These are phyloP conservation scores for Ariopsis seemanni DNA, from an alignment of 2,113 vertebrate species.

Conservation along the genomic window DNA sequence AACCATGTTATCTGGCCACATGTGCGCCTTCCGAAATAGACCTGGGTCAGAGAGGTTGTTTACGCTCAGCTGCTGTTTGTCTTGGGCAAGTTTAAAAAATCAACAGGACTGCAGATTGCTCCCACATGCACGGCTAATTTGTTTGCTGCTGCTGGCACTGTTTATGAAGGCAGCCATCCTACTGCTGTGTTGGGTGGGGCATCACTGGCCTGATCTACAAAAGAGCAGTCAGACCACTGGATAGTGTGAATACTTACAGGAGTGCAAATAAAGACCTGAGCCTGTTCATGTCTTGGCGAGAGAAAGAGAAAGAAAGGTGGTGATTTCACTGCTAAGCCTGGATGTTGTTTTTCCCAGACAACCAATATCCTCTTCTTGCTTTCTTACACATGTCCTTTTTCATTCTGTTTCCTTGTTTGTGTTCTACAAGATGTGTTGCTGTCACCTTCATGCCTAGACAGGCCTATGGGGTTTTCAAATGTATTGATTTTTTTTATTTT, in stretches of 20 bases:
- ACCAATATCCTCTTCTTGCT: not conserved
- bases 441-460: conserved; percentile 33
- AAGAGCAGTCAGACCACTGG: conserved; percentile 38
- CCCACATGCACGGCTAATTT: conserved; percentile 71
- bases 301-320: not conserved
- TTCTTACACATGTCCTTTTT: not conserved
- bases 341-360: not conserved
- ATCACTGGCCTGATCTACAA: not conserved
- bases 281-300: not conserved
- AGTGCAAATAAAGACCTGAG: conserved; percentile 7
- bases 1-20: conserved; percentile 61
- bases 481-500: conserved; percentile 40
- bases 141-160: conserved; percentile 65
- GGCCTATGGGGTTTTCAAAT: conserved; percentile 33
- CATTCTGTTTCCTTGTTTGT: conserved; percentile 11
- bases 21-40: conserved; percentile 51
- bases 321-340: not conserved
- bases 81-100: conserved; percentile 57
- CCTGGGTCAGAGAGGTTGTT: conserved; percentile 57
- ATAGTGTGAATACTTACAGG: conserved; percentile 24
- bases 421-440: conserved; percentile 26
- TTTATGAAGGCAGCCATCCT: conserved; percentile 49
- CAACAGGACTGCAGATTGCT: conserved; percentile 63
- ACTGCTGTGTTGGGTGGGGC: not conserved
- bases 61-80: conserved; percentile 49